Evolutionary conservation across 2,888 invertebrate genomes (phyloP), one percentile per base, ranked within the genome.

Genomic region (Meiosimyza decipiens): DNA sequence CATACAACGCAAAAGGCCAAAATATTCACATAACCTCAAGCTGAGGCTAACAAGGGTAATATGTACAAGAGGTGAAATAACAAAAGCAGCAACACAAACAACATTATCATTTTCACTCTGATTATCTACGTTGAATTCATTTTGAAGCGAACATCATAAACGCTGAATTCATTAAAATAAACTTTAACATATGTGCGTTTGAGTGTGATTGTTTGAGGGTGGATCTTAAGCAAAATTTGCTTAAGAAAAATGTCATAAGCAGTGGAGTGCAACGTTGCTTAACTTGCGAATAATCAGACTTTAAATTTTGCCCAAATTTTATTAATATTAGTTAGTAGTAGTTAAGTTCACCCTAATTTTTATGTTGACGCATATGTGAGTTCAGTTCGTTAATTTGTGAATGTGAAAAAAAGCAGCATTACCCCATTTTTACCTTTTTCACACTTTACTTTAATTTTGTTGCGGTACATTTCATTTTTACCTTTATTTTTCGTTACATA

Each of bases 151-250:
- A 18, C 80, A 79, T 79, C 79, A 82, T 82, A 83, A 83, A 82
- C 80, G 82, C 79, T 82, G 82, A 82, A 82, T 82, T 82, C 82
- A 82, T 83, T 82, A 82, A 79, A 72, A 51, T 73, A 73, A 76
- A 79, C 47, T 40, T 60, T 22, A 22, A n/a, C 40, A 28, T 62
- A 4, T 22, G 15, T 47, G 28, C 40, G 62, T 57, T 5, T 55
- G 18, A 16, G 55, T 55, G 63, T 63, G 63, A n/a, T n/a, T 16
- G 18, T 18, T 15, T 18, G 11, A 18, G 33, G n/a, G 49, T 49
- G 16, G 18, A n/a, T 50, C 49, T 18, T 18, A 63, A 49, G 18
- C 16, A 63, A 49, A 63, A 50, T 63, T 63, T 18, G 3, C 28
- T 28, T 28, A 28, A 28, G 28, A 4, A 28, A 40, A 40, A 40